Evolutionary conservation across 2,888 invertebrate genomes (phyloP).

Genomic region (Dynastes tityus): DNA sequence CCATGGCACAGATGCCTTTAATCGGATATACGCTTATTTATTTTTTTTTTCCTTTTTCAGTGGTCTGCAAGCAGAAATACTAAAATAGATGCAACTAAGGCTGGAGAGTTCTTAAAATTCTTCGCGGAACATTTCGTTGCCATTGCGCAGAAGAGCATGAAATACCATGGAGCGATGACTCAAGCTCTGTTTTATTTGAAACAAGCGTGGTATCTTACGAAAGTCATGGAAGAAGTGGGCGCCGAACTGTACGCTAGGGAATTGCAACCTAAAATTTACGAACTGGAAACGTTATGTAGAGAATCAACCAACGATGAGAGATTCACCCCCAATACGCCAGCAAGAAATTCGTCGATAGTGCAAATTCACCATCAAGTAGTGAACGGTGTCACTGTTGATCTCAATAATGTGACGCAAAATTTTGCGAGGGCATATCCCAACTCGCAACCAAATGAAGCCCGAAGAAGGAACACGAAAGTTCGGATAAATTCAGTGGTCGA

Average conservation of each 20-base stretch:
- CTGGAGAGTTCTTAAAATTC: conserved; percentile 75
- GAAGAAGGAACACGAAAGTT: conserved; percentile 7
- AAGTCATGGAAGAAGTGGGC: conserved; percentile 74
- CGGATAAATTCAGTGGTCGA: conserved; percentile 33
- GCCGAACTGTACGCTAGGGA: conserved; percentile 74
- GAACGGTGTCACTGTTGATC: conserved; percentile 24
- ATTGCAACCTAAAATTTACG: conserved; percentile 73
- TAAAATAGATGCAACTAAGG: conserved; percentile 46
- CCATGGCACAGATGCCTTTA: too few relatives aligned
- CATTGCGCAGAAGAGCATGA: conserved; percentile 79
- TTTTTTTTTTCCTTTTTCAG: conserved; percentile 28
- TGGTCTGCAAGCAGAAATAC: conserved; percentile 32
- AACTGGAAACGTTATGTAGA: conserved; percentile 72
- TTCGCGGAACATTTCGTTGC: conserved; percentile 82
- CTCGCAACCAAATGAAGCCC: not conserved
- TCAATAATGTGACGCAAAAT: conserved; percentile 32
- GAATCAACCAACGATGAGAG: conserved; percentile 67
- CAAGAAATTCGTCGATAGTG: conserved; percentile 54
- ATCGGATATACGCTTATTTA: too few relatives aligned
- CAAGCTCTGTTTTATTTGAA: conserved; percentile 80
- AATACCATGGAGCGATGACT: conserved; percentile 73
- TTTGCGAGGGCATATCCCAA: conserved; percentile 12
- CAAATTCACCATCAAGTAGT: conserved; percentile 44
- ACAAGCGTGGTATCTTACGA: conserved; percentile 80
- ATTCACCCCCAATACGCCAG: conserved; percentile 56